phyloP scores from a whole-genome alignment of 2,113 vertebrate species.

The Tinamus guttatus region DNA sequence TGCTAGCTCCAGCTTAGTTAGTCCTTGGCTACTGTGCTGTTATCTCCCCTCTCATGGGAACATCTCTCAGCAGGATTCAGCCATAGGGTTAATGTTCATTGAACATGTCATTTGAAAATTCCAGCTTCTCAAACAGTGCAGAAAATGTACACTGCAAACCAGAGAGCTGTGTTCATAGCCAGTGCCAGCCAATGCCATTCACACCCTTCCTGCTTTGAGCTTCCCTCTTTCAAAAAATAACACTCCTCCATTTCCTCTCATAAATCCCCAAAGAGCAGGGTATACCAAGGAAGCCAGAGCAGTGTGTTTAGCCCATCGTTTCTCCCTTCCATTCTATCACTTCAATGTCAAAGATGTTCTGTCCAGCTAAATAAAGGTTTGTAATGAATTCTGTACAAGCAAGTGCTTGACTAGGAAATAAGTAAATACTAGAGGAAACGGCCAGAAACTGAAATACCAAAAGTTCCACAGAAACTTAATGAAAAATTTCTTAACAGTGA shows the following conservation, averaged over 20 bases:
- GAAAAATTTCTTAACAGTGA: too few relatives aligned
- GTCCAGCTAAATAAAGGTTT: neutral
- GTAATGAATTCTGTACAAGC: neutral
- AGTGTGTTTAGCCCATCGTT: neutral
- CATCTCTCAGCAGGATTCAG: too few relatives aligned
- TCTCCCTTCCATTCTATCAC: neutral
- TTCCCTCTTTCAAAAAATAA: neutral
- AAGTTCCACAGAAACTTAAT: too few relatives aligned
- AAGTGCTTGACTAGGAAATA: neutral
- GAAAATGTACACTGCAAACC: neutral
- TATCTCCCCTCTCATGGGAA: too few relatives aligned
- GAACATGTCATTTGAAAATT: constrained; percentile 42
- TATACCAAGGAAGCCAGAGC: neutral
- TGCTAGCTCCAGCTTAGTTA: too few relatives aligned
- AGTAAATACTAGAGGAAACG: too few relatives aligned
- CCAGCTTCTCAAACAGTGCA: neutral
- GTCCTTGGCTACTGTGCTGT: too few relatives aligned
- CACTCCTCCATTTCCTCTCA: neutral
- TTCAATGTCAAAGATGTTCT: neutral
- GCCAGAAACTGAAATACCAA: too few relatives aligned
- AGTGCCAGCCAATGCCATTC: constrained; percentile 49
- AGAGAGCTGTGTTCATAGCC: constrained; percentile 31
- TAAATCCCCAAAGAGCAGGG: neutral
- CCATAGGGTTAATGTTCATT: too few relatives aligned
- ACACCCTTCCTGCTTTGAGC: neutral